Evolutionary conservation across 2,113 vertebrate genomes (phyloP).

Genomic region (Ammodramus savannarum): DNA sequence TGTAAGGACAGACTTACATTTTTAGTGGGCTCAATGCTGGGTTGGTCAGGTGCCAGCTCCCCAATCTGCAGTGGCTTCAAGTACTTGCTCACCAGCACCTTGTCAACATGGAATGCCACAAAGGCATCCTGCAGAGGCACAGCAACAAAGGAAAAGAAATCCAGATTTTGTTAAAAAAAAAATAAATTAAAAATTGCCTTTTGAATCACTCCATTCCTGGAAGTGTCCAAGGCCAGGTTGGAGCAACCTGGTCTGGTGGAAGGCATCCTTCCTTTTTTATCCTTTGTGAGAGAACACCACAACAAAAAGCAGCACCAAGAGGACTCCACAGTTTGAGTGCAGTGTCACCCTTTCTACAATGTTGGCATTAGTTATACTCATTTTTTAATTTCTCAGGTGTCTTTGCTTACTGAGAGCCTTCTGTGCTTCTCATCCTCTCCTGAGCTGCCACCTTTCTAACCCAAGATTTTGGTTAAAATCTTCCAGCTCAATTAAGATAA

Average conservation of each 20-base stretch:
- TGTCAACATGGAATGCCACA: slow-evolving; percentile 75
- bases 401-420: not conserved
- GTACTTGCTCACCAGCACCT: slow-evolving; percentile 72
- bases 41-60: slow-evolving; percentile 77
- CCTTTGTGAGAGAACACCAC: not conserved
- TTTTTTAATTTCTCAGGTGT: not conserved
- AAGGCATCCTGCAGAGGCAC: slow-evolving; percentile 74
- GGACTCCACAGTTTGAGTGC: not conserved
- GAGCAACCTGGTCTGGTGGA: not conserved
- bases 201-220: not conserved
- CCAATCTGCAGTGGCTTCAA: slow-evolving; percentile 76
- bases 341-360: not conserved
- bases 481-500: not conserved
- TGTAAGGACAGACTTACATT: slow-evolving; percentile 68
- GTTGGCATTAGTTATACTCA: not conserved
- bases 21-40: slow-evolving; percentile 76
- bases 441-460: not conserved
- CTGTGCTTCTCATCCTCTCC: not conserved
- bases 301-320: not conserved
- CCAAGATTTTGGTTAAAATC: not conserved
- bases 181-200: not conserved
- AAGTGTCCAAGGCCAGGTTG: not conserved
- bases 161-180: not conserved
- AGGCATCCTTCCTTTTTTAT: not conserved
- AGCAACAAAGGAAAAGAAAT: not conserved